Conservation (phyloP, 2,888 invertebrate species). For the Orthosia cruda region DNA sequence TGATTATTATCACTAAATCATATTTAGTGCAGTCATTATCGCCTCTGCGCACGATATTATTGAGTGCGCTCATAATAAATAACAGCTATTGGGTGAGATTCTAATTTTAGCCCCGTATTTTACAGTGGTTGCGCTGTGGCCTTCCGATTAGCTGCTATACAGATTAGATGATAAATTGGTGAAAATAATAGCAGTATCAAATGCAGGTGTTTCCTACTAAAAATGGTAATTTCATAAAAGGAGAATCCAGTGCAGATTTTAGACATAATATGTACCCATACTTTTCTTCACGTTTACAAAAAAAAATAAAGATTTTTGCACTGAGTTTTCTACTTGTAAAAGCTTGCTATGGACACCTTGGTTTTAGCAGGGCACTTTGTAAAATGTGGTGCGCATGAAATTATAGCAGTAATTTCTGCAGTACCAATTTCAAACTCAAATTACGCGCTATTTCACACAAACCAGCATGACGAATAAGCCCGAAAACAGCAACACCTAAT, state of each 20-base stretch:
- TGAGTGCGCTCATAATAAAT: constrained; percentile 80
- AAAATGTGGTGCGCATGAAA: neutral
- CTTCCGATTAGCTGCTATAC: constrained; percentile 67
- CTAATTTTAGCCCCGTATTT: constrained; percentile 79
- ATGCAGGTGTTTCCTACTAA: neutral
- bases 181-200: constrained; percentile 39
- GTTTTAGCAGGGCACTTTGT: neutral
- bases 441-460: constrained; percentile 23
- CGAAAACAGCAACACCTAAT: constrained; percentile 50
- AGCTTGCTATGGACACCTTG: neutral
- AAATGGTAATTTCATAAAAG: neutral
- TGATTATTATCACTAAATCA: constrained; percentile 85
- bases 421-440: constrained; percentile 30
- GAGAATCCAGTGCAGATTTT: neutral
- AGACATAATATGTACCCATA: too few relatives aligned
- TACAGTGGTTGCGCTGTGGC: constrained; percentile 69
- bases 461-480: constrained; percentile 47
- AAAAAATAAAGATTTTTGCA: too few relatives aligned
- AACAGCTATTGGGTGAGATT: constrained; percentile 77
- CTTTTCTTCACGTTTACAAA: neutral
- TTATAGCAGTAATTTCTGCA: neutral
- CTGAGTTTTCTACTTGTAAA: neutral
- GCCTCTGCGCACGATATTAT: constrained; percentile 72
- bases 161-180: constrained; percentile 69
- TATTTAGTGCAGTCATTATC: constrained; percentile 87